Percentiles rank a stretch among this genome's conserved stretches.
These are phyloP conservation scores for Andricus grossulariae DNA, from an alignment of 1,140 invertebrate genomes.

Conservation along the genomic window DNA sequence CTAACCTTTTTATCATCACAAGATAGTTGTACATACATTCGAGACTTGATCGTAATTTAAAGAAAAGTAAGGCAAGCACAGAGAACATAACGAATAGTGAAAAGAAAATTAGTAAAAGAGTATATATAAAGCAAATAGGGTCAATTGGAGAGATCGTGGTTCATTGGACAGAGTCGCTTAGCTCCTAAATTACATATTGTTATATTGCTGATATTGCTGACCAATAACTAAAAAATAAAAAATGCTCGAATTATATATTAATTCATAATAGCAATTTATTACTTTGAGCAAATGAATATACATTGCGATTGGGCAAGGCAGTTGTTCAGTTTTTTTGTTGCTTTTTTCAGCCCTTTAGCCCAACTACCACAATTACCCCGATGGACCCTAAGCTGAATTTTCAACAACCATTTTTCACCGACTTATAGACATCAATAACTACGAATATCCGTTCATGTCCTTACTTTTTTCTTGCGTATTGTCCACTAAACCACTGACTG, in stretches of 20 bases:
- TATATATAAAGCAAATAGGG: constrained; percentile 17
- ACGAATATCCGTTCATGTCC: constrained; percentile 75
- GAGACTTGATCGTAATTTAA: background rate
- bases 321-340: background rate
- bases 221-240: constrained; percentile 35
- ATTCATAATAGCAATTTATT: constrained; percentile 37
- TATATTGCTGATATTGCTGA: no score
- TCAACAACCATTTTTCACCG: constrained; percentile 20
- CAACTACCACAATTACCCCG: constrained; percentile 2
- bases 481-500: constrained; percentile 88
- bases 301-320: background rate
- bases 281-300: no score
- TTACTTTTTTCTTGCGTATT: constrained; percentile 83
- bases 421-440: constrained; percentile 50
- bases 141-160: constrained; percentile 27
- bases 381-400: constrained; percentile 21
- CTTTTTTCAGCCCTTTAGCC: background rate
- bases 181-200: no score
- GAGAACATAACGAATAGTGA: background rate
- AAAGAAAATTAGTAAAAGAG: background rate
- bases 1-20: constrained; percentile 25
- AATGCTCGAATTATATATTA: constrained; percentile 3
- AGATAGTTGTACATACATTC: background rate
- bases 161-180: background rate
- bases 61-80: background rate